Evolutionary conservation across 2,888 invertebrate species (phyloP).

Genomic region (Dinocampus coccinellae): DNA sequence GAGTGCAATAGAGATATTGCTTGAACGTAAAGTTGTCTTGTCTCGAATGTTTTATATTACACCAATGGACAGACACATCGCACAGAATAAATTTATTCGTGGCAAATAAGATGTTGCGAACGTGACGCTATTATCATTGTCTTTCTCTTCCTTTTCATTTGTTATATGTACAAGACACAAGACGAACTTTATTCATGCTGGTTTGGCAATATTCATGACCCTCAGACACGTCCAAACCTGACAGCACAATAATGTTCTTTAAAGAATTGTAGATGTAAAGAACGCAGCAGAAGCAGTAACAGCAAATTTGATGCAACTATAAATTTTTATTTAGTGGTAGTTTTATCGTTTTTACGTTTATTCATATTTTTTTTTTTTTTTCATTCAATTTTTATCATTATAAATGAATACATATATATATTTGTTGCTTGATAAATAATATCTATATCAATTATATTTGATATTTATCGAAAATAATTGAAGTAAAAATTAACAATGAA

Average conservation of each 20-base stretch:
- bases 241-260: background rate
- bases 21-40: no score
- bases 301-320: no score
- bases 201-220: slow-evolving; percentile 45
- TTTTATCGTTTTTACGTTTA: no score
- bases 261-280: background rate
- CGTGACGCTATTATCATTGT: background rate
- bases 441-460: no score
- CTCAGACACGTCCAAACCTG: slow-evolving; percentile 40
- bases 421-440: no score
- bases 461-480: no score
- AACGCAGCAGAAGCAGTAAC: background rate
- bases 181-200: slow-evolving; percentile 35
- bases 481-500: no score
- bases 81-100: slow-evolving; percentile 46
- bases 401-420: no score
- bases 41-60: no score
- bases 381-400: no score
- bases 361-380: no score
- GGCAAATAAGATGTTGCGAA: slow-evolving; percentile 54
- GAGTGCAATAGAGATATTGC: background rate
- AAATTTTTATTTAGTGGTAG: no score
- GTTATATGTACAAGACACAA: background rate
- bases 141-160: background rate
- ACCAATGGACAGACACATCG: background rate